These are phyloP conservation scores for Myrmecophaga tridactyla DNA, from an alignment of 2,113 vertebrate genomes.

Conservation along the genomic window DNA sequence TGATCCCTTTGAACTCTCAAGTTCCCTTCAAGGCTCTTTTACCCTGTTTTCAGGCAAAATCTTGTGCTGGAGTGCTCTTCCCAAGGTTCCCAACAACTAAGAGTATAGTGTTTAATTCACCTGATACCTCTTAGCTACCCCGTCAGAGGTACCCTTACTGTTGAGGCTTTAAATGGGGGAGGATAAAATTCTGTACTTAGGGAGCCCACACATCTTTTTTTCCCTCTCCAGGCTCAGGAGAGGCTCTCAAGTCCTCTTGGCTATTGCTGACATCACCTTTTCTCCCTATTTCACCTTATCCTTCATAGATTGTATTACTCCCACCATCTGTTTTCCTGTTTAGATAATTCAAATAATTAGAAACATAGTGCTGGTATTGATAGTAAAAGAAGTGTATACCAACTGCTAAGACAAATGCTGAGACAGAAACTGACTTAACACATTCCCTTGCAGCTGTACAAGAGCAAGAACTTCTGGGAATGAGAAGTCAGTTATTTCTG, in stretches of 20 bases:
- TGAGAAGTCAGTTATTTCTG: background rate
- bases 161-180: background rate
- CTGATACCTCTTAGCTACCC: background rate
- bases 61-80: background rate
- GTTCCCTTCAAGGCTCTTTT: background rate
- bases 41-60: background rate
- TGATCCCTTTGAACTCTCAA: background rate
- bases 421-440: background rate
- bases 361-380: background rate
- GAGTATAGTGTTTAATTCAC: background rate
- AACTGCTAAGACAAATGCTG: constrained; percentile 15
- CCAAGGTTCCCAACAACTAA: background rate
- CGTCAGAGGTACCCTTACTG: background rate
- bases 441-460: background rate
- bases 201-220: background rate
- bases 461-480: background rate
- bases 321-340: background rate
- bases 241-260: background rate
- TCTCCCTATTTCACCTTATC: background rate
- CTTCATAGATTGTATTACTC: background rate
- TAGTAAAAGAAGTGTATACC: background rate
- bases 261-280: background rate
- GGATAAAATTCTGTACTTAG: background rate
- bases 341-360: background rate
- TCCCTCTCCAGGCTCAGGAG: background rate